Conservation (phyloP, 2,797 vertebrate genomes). For the Buceros bicornis region DNA sequence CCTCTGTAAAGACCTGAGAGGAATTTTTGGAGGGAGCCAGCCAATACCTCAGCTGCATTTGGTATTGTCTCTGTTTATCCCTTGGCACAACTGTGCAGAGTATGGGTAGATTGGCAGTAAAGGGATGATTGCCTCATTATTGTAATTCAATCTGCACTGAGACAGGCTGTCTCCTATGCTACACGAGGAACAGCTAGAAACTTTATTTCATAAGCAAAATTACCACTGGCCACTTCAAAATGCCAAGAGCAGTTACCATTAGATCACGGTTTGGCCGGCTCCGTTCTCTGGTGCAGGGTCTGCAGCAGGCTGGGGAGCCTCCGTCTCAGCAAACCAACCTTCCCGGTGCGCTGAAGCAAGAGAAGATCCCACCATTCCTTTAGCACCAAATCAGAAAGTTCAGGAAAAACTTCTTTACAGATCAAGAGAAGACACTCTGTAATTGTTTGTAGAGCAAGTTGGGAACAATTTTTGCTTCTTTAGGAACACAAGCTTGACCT, state of each 20-base stretch:
- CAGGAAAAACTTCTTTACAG: neutral
- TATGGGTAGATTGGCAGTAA: neutral
- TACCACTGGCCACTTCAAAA: slow-evolving; percentile 21
- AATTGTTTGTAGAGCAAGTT: neutral
- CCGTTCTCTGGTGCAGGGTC: neutral
- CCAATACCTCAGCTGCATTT: neutral
- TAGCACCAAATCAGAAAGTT: neutral
- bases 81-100: neutral
- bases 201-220: slow-evolving; percentile 41
- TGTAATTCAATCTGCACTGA: slow-evolving; percentile 38
- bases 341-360: neutral
- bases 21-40: neutral
- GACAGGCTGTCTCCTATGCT: slow-evolving; percentile 45
- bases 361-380: neutral
- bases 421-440: neutral
- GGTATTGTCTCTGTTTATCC: slow-evolving; percentile 38
- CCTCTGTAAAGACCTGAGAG: neutral
- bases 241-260: slow-evolving; percentile 1
- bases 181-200: slow-evolving; percentile 20
- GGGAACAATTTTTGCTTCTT: neutral
- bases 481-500: neutral
- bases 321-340: neutral
- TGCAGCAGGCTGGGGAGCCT: neutral
- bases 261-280: neutral
- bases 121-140: slow-evolving; percentile 20